phyloP scores from a whole-genome alignment of 2,888 invertebrate genomes.

The Agrochola circellaris region DNA sequence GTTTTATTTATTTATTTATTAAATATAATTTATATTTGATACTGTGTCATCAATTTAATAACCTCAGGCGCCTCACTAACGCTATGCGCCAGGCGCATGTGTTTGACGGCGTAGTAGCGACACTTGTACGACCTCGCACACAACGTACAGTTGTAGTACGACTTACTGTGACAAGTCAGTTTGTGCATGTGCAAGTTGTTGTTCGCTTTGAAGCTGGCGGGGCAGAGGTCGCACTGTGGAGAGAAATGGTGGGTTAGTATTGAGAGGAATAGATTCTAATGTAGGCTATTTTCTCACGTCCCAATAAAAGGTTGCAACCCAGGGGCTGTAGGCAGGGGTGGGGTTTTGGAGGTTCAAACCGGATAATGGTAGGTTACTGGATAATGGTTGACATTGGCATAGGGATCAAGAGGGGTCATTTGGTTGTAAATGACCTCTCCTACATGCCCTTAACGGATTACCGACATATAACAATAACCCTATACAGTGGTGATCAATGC shows the following conservation, averaged over 20 bases:
- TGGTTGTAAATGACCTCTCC: too few relatives aligned
- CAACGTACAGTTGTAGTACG: conserved; percentile 59
- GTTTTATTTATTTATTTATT: too few relatives aligned
- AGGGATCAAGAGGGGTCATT: too few relatives aligned
- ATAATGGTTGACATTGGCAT: too few relatives aligned
- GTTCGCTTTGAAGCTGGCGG: conserved; percentile 78
- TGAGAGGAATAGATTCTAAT: not conserved
- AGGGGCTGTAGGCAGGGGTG: too few relatives aligned
- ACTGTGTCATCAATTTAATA: conserved; percentile 12
- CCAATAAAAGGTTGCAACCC: too few relatives aligned
- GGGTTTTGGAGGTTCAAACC: too few relatives aligned
- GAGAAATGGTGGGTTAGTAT: not conserved
- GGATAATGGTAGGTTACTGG: too few relatives aligned
- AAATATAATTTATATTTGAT: not conserved
- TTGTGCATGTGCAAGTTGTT: conserved; percentile 80
- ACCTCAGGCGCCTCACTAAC: conserved; percentile 52
- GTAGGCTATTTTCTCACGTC: too few relatives aligned
- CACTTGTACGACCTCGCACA: conserved; percentile 71
- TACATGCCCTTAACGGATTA: too few relatives aligned
- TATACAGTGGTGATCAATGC: too few relatives aligned
- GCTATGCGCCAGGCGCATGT: conserved; percentile 72
- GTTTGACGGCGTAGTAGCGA: conserved; percentile 75
- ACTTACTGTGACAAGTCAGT: conserved; percentile 71
- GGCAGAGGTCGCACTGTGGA: conserved; percentile 79
- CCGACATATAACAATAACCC: too few relatives aligned